Percentiles rank a stretch among this genome's conserved stretches.
These are phyloP conservation scores for Pollicipes pollicipes DNA, from an alignment of 1,140 invertebrate species.

Conservation along the genomic window DNA sequence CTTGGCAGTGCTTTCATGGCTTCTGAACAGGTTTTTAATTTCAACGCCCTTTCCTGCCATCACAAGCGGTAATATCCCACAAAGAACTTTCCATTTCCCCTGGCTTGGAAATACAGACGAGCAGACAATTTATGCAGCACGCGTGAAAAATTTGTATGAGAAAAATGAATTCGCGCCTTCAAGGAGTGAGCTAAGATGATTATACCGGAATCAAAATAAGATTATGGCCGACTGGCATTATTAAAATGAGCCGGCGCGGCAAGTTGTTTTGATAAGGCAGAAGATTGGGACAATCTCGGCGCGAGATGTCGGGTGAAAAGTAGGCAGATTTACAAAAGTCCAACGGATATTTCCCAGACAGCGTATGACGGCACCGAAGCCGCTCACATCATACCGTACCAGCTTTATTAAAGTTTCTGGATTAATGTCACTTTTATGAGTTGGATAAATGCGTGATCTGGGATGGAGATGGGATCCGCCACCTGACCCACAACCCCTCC, in stretches of 20 bases:
- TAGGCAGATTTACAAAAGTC: not conserved
- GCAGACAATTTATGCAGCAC: not conserved
- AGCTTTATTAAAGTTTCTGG: not conserved
- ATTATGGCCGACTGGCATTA: not conserved
- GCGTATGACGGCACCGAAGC: too few species aligned
- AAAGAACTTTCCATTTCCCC: not conserved
- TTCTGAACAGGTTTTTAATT: not conserved
- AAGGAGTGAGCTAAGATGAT: constrained; percentile 1
- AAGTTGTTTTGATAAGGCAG: constrained; percentile 19
- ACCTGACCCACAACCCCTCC: too few species aligned
- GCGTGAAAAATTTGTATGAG: constrained; percentile 2
- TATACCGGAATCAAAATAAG: not conserved
- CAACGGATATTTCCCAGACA: not conserved
- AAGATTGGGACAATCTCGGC: constrained; percentile 8
- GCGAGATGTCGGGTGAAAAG: not conserved
- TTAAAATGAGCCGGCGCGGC: constrained; percentile 32
- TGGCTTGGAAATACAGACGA: not conserved
- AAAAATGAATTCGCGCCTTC: not conserved
- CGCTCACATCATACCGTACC: not conserved
- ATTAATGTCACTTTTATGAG: not conserved
- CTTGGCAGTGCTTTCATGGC: not conserved
- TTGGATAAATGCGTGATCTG: too few species aligned
- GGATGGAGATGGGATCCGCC: too few species aligned
- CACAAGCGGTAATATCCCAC: not conserved
- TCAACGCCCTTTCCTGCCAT: not conserved